These are phyloP conservation scores for Philotrypesis tridentata DNA, from an alignment of 1,140 invertebrate genomes.

Conservation along the genomic window DNA sequence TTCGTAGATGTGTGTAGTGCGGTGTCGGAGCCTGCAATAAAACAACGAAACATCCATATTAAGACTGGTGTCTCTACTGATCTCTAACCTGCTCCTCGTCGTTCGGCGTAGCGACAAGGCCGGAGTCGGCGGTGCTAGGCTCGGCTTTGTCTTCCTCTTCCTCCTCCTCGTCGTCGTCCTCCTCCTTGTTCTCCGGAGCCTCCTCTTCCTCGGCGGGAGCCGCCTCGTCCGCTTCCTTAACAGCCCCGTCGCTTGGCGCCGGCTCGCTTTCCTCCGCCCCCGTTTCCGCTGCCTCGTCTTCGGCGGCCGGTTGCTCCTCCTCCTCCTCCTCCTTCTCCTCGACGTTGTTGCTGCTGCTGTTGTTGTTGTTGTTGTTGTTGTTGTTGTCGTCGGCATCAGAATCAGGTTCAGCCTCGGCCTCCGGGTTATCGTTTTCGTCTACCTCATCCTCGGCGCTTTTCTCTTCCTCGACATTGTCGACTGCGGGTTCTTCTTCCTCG, in stretches of 20 bases:
- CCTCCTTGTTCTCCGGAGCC: conserved; percentile 6
- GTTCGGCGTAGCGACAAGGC: conserved; percentile 56
- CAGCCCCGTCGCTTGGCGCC: conserved; percentile 62
- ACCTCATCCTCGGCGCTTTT: conserved; percentile 68
- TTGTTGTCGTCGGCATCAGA: not conserved
- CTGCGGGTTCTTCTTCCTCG: conserved; percentile 62
- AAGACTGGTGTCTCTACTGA: not conserved
- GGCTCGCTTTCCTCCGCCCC: conserved; percentile 69
- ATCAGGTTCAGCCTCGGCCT: conserved; percentile 16
- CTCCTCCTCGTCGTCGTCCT: conserved; percentile 36
- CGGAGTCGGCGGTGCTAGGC: conserved; percentile 65
- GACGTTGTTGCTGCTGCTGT: too few species aligned
- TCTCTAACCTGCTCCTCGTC: conserved; percentile 68
- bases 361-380: not conserved
- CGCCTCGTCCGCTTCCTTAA: conserved; percentile 64
- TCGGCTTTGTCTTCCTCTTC: conserved; percentile 62
- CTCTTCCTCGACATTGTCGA: conserved; percentile 64
- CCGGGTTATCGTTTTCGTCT: conserved; percentile 61
- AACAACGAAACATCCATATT: not conserved
- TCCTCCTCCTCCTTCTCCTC: not conserved
- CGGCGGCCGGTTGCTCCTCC: conserved; percentile 54
- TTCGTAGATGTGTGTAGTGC: not conserved
- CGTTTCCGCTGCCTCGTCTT: conserved; percentile 66
- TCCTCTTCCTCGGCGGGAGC: conserved; percentile 33
- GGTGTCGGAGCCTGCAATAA: not conserved